Conservation (phyloP, 2,113 vertebrate genomes). For the Lagopus leucura region DNA sequence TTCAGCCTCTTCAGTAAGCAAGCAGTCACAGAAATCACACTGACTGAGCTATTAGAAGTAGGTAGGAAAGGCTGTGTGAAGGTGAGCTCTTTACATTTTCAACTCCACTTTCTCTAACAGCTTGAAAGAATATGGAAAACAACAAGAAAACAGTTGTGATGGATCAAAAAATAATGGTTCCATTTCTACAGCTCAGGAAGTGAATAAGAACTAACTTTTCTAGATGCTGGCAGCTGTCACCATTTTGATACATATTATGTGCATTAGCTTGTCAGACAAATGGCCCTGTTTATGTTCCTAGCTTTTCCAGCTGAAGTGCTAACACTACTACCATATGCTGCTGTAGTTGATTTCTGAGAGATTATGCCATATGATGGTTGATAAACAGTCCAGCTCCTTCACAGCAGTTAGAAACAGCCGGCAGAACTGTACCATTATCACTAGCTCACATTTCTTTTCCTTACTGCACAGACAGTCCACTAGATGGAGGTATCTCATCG, state of each 20-base stretch:
- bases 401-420: not conserved
- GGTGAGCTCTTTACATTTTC: not conserved
- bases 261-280: not conserved
- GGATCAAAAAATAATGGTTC: not conserved
- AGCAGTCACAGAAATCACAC: not conserved
- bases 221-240: not conserved
- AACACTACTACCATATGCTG: not conserved
- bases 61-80: not conserved
- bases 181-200: not conserved
- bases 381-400: not conserved
- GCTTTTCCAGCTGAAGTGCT: not conserved
- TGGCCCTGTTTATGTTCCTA: not conserved
- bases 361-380: not conserved
- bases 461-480: constrained; percentile 35
- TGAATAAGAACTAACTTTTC: not conserved
- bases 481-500: constrained; percentile 71
- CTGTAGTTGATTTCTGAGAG: not conserved
- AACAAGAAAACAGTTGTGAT: not conserved
- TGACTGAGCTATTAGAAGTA: not conserved
- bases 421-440: not conserved
- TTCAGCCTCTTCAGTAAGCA: not conserved
- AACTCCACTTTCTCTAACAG: not conserved
- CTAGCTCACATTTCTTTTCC: not conserved
- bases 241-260: not conserved
- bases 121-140: not conserved